Evolutionary conservation across 1,140 invertebrate species (phyloP), one percentile per base, ranked within the genome.

Genomic region (Tetramorium alpestre): DNA sequence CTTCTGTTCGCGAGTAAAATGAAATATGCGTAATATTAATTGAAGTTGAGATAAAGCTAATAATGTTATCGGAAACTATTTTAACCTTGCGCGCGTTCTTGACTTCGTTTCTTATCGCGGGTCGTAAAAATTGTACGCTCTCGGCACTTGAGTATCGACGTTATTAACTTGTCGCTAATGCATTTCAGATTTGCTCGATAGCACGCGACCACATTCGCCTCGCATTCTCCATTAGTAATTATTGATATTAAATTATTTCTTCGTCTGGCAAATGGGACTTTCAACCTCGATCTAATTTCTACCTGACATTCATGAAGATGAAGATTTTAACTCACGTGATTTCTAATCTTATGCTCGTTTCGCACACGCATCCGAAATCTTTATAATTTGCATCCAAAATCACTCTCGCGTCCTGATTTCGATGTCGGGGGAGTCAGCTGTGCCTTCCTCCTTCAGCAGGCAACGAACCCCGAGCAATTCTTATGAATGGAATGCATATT

Each of bases 401-500:
- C 38, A 54, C 38, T 33, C 33, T 33, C 33, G 7, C 7, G 77
- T 18, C 22, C 47, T 41, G 33, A 73, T 70, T 47, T 75, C 22
- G 58, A 49, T 51, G 1, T 58, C 41, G 67, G 25, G 41, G n/a
- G 28, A 82, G 67, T 82, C 80, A 56, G 56, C 47, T 54, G 72
- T 54, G 28, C 10, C 22, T 28, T 70, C 18, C 28, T 51, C 25
- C 25, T 69, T 33, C 47, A 73, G 7, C 41, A 18, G 28, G 38
- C 88, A 54, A 80, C 60, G 38, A 80, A 81, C 62, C 44, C 11
- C 51, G 76, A 25, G 49, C 22, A 25, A 65, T 41, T 86, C 81
- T 51, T 64, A 65, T 91, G 90, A 93, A 91, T 93, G 93, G 87
- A 90, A 93, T 92, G 90, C 91, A 94, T 94, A 94, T 94, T 92